Conservation (phyloP, 2,797 vertebrate genomes). For the Myiothlypis coronata region DNA sequence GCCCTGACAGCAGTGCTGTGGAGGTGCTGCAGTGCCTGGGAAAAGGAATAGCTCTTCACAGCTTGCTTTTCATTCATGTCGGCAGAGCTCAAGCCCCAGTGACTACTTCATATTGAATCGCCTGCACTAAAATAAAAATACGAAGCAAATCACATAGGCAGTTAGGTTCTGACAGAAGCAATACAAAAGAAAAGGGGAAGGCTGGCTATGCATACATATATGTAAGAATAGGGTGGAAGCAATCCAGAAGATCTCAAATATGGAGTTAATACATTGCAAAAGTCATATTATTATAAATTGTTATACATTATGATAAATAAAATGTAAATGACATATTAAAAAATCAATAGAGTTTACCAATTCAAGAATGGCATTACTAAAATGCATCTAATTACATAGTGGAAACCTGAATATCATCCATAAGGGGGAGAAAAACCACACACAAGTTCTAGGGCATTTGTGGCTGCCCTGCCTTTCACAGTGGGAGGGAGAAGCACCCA, state of each 20-base stretch:
- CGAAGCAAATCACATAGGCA: background rate
- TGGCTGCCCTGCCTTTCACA: background rate
- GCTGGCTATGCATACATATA: background rate
- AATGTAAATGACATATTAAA: background rate
- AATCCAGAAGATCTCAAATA: background rate
- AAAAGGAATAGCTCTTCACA: constrained; percentile 11
- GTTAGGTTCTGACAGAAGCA: background rate
- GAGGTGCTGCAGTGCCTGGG: background rate
- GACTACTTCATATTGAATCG: background rate
- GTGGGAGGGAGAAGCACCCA: background rate
- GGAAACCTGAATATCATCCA: background rate
- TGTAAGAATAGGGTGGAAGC: background rate
- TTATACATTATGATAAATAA: background rate
- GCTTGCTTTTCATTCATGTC: constrained; percentile 10
- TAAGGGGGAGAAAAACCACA: background rate
- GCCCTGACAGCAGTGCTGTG: background rate
- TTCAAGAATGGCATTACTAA: background rate
- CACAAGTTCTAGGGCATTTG: background rate
- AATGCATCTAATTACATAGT: background rate
- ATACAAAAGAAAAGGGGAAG: background rate
- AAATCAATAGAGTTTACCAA: background rate
- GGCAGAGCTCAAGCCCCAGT: background rate
- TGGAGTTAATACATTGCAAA: background rate
- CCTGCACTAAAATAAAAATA: constrained; percentile 1
- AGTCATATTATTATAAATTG: background rate